Evolutionary conservation across 2,797 vertebrate species (phyloP), one percentile per base, ranked within the genome.

Genomic region (Moxostoma hubbsi): DNA sequence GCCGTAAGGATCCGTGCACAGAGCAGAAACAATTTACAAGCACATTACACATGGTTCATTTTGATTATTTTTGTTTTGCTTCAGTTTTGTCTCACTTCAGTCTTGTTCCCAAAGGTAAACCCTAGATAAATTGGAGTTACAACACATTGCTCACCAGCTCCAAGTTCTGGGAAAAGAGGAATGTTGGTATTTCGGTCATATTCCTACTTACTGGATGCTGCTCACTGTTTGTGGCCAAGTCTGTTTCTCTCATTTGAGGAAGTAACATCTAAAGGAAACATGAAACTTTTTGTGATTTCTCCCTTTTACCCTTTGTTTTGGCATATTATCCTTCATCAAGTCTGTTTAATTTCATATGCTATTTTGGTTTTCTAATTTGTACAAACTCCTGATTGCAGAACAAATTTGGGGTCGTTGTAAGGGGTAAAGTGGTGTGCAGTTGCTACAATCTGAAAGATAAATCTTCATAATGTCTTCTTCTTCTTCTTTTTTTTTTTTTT

Each of bases 211-310:
- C 82, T 89, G 86, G 87, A 90, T 85, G 86, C 79, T 84, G 87
- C 85, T 77, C 73, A 53, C 62, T 12, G 59, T 86, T 86, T 88
- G 88, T 57, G 84, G 89, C 86, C 59, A 53, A 83, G 85, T 70
- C 92, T 93, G 93, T 77, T 93, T 92, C 89, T 86, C 89, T 92
- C 92, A 90, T 93, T 85, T 85, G 61, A 72, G 78, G 72, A 73
- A 11, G 81, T 81, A 69, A 71, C 77, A 85, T 86, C 79, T 84
- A 24, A 61, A 36, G 7, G 89, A 91, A 94, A 93, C 85, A 68
- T 5, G 83, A 93, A 86, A 81, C 82, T 82, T 86, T 45, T 18
- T 88, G 85, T 87, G 87, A 90, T 88, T 90, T 79, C 62, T 80
- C 77, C 85, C 86, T 84, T 89, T 90, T 86, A 87, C 87, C 83